These are phyloP conservation scores for Microtus montanus DNA, from an alignment of 2,113 vertebrate species.

Conservation along the genomic window DNA sequence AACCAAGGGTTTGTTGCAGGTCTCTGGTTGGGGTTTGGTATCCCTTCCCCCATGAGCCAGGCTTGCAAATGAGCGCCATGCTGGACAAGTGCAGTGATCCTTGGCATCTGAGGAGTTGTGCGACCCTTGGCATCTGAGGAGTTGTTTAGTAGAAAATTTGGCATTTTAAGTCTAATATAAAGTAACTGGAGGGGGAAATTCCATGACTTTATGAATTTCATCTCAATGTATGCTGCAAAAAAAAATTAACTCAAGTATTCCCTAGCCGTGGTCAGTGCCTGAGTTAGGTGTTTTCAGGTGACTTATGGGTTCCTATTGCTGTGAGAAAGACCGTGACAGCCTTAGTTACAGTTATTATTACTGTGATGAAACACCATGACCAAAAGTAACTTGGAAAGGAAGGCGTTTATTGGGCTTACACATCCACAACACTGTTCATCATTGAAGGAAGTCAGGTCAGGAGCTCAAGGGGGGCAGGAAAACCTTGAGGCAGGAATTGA, in stretches of 20 bases:
- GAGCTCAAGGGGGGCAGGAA: background rate
- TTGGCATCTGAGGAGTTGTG: background rate
- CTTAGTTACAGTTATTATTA: background rate
- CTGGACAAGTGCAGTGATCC: background rate
- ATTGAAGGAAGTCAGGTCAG: background rate
- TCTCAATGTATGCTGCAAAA: background rate
- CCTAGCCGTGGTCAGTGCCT: background rate
- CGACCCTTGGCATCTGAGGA: background rate
- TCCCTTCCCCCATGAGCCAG: background rate
- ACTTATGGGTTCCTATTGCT: background rate
- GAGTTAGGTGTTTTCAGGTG: background rate
- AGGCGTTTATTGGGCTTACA: background rate
- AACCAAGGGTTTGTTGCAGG: background rate
- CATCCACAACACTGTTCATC: background rate
- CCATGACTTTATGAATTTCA: background rate
- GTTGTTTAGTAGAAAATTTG: background rate
- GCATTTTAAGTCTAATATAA: slow-evolving; percentile 12
- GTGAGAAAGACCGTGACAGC: background rate
- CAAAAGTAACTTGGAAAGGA: background rate
- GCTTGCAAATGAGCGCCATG: background rate
- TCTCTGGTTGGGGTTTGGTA: rapidly evolving
- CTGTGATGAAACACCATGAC: background rate
- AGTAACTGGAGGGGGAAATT: background rate
- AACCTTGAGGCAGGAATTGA: background rate
- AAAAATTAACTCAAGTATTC: background rate